Percentiles rank a stretch among this genome's conserved stretches.
These are phyloP conservation scores for Poeciliopsis infans DNA, from an alignment of 2,797 vertebrate genomes.

Conservation along the genomic window DNA sequence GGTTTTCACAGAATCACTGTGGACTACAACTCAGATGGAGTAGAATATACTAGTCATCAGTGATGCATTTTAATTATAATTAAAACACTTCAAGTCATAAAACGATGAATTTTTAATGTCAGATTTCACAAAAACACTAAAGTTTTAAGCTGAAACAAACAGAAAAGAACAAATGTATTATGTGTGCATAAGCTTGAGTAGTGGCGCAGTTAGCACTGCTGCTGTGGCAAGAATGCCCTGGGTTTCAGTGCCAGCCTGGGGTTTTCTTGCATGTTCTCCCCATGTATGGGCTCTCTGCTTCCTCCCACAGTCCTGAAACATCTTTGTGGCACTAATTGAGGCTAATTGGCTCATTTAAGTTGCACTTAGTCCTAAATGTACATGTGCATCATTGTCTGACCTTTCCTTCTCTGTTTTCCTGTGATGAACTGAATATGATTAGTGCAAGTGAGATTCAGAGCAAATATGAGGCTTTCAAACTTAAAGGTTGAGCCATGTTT, in stretches of 20 bases:
- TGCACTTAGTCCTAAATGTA: neutral
- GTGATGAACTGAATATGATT: neutral
- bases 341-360: neutral
- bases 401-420: neutral
- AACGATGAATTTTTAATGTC: neutral
- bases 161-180: neutral
- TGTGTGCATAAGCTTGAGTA: neutral
- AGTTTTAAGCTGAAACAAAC: neutral
- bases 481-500: neutral
- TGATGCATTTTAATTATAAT: neutral
- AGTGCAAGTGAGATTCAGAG: neutral
- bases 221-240: neutral
- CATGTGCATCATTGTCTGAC: neutral
- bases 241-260: too few species aligned
- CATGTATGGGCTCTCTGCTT: neutral
- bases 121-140: neutral
- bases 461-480: neutral
- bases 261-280: neutral
- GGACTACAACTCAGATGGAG: neutral
- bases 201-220: neutral
- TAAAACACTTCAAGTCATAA: neutral
- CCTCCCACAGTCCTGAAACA: neutral
- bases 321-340: neutral
- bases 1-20: neutral
- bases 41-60: neutral